Base-by-base conservation (phyloP, 2,113 vertebrate genomes). In the Pogona vitticeps region DNA sequence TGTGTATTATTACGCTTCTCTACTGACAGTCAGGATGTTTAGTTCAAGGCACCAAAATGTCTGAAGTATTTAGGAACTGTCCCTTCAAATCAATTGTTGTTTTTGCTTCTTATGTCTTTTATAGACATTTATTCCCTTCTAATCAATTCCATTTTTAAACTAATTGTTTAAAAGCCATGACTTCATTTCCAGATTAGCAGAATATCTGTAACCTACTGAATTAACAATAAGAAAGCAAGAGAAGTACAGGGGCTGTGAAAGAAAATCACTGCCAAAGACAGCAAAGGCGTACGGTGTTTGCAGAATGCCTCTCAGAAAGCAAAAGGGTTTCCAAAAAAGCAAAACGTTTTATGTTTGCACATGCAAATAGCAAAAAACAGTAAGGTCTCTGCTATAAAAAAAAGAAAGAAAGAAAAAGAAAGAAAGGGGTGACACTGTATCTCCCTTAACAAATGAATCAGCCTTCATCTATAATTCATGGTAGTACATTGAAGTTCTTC, bases 401-500 rank as follows among this genome's bases (percentile, higher is more conserved):
- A n/a, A n/a, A n/a, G n/a, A 36, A 72, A 17, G 63, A 26, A 15
- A 28, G 14, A n/a, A 2, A n/a, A n/a, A n/a, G n/a, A 58, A 36
- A 28, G 52, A 15, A 6, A 28, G 46, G 40, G 94, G 95, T 90
- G 76, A 89, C 75, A 80, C 76, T 76, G 81, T 91, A 91, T 61
- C 90, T 89, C 89, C 90, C 93, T 94, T 92, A 94, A 93, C 88
- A 93, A 93, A 90, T 94, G 93, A 91, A 93, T 90, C 94, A 93
- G 91, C 84, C 91, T 72, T 92, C 95, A 98, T 98, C 94, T 96
- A 98, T 98, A 97, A 98, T 98, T 97, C 95, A 98, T 98, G 93
- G 92, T 90, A 94, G 90, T 92, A 96, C 96, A 97, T 97, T 96
- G 95, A 97, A 97, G 95, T 94, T 94, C 96, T 95, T 95, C 94